Percentiles rank a stretch among this genome's conserved stretches.
Evolutionary conservation across 2,888 invertebrate species (phyloP).

Genomic region (Carpatolechia fugitivella): DNA sequence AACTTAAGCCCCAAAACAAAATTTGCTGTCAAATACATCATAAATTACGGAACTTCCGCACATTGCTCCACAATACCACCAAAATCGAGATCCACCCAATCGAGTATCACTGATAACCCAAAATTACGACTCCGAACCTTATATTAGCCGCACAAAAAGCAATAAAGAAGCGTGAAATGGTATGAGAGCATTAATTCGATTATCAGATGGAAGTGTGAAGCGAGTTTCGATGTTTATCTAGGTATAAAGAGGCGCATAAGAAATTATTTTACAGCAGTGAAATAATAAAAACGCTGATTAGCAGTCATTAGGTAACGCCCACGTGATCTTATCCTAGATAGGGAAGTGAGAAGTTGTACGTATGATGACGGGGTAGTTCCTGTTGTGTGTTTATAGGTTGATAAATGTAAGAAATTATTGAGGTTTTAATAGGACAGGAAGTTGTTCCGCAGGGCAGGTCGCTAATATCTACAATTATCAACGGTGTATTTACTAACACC

Average conservation of each 20-base stretch:
- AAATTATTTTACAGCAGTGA: conserved; percentile 77
- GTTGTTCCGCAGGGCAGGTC: not conserved
- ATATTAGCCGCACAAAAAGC: conserved; percentile 71
- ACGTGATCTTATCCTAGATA: conserved; percentile 71
- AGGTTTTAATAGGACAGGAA: conserved; percentile 3
- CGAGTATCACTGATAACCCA: conserved; percentile 66
- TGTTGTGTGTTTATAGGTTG: conserved; percentile 48
- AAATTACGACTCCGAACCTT: conserved; percentile 69
- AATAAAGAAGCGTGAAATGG: conserved; percentile 77
- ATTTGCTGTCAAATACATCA: conserved; percentile 21
- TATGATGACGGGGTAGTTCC: conserved; percentile 52
- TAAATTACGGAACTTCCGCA: conserved; percentile 40
- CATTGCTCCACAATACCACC: conserved; percentile 30
- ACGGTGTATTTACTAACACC: conserved; percentile 12
- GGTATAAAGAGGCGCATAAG: conserved; percentile 76
- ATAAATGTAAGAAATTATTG: conserved; percentile 15
- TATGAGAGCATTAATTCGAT: conserved; percentile 77
- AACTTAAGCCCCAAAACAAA: not conserved
- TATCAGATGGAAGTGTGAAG: conserved; percentile 79
- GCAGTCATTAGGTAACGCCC: conserved; percentile 74
- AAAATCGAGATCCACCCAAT: conserved; percentile 69
- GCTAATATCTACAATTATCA: conserved; percentile 8
- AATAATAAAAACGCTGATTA: conserved; percentile 78
- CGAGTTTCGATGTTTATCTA: conserved; percentile 79
- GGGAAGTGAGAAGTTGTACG: conserved; percentile 59